A percentile compares a stretch with the other conserved stretches of the same genome.
Conservation (phyloP, 2,888 invertebrate genomes). For the Syritta pipiens region DNA sequence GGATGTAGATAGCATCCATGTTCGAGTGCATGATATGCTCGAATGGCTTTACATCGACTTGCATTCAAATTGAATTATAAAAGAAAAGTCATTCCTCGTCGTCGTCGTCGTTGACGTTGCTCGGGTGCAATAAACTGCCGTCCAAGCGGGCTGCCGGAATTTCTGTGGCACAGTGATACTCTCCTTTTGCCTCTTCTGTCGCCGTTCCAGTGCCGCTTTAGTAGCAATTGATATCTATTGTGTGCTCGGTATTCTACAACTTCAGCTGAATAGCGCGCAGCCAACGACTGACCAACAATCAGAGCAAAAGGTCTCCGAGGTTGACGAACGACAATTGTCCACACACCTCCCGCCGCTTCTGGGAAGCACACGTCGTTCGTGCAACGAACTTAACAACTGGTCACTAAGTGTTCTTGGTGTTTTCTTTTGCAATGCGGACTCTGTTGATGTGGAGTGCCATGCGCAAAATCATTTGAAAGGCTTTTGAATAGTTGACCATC, state of each 20-base stretch:
- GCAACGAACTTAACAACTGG: slow-evolving; percentile 44
- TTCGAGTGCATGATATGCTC: slow-evolving; percentile 17
- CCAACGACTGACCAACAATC: slow-evolving; percentile 36
- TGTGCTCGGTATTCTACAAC: slow-evolving; percentile 1
- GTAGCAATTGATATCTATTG: slow-evolving; percentile 44
- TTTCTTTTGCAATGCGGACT: slow-evolving; percentile 4
- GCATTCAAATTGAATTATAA: slow-evolving; percentile 54
- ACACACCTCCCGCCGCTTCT: slow-evolving; percentile 39
- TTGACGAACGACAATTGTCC: slow-evolving; percentile 28
- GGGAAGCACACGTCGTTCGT: slow-evolving; percentile 14
- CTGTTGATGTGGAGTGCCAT: slow-evolving; percentile 27
- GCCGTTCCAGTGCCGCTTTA: too few relatives aligned
- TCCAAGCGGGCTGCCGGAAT: slow-evolving; percentile 12
- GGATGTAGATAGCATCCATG: too few relatives aligned
- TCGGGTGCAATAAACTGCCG: slow-evolving; percentile 53
- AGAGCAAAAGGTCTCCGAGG: slow-evolving; percentile 46
- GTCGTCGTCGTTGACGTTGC: too few relatives aligned
- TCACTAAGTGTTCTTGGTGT: slow-evolving; percentile 1
- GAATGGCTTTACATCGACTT: slow-evolving; percentile 16
- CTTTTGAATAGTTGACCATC: not conserved
- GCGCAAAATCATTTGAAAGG: slow-evolving; percentile 27
- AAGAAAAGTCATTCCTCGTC: slow-evolving; percentile 29
- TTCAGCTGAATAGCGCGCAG: slow-evolving; percentile 14
- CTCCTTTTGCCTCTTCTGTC: too few relatives aligned
- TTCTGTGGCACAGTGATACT: not conserved